phyloP scores from a whole-genome alignment of 2,888 invertebrate species.

The Phortica okadai region DNA sequence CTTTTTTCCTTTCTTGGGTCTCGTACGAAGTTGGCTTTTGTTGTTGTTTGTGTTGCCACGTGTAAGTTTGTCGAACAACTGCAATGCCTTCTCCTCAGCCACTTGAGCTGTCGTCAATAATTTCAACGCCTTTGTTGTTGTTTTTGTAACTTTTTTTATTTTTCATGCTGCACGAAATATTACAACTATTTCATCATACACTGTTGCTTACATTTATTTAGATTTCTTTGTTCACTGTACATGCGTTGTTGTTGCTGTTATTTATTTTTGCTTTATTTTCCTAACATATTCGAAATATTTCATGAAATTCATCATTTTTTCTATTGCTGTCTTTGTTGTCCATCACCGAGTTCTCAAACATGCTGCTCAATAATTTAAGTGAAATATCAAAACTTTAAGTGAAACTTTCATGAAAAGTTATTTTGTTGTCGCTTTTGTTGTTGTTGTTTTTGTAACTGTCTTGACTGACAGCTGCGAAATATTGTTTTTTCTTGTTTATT shows the following conservation, averaged over 20 bases:
- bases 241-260: not conserved
- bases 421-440: constrained; percentile 16
- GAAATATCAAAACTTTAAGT: constrained; percentile 36
- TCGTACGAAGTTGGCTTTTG: not conserved
- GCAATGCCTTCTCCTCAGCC: not conserved
- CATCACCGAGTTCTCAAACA: not conserved
- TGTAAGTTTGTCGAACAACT: not conserved
- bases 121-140: not conserved
- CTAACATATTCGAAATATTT: constrained; percentile 57
- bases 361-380: constrained; percentile 30
- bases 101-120: constrained; percentile 4
- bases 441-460: not conserved
- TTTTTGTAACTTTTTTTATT: not conserved
- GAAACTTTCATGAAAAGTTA: constrained; percentile 26
- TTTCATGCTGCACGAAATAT: not conserved
- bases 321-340: constrained; percentile 31
- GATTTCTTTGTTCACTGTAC: not conserved
- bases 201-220: constrained; percentile 31
- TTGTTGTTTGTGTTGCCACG: constrained; percentile 6
- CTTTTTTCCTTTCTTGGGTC: not conserved
- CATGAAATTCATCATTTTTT: constrained; percentile 57
- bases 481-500: not conserved
- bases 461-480: constrained; percentile 22
- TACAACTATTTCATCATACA: constrained; percentile 14
- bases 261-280: constrained; percentile 45